Evolutionary conservation across 1,140 invertebrate species (phyloP), one percentile per base, ranked within the genome.

Genomic region (Parapsyche elsis): DNA sequence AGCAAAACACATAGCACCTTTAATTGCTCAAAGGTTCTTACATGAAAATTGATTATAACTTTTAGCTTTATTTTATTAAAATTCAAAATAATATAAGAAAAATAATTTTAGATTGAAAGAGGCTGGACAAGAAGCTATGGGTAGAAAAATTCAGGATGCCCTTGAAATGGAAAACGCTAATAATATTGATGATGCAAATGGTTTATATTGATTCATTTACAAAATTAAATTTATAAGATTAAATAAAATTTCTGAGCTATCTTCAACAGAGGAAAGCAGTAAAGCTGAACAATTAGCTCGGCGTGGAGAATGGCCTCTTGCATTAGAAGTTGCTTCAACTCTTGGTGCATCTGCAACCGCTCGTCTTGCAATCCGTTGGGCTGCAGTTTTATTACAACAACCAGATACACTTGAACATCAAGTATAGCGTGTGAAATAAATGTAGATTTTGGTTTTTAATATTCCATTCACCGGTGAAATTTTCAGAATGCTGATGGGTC

Each of bases 351-450:
- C 45, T 2, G 80, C 64, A 16, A 74, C 77, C 1, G 71, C 82
- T 38, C 71, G 71, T 23, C 45, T 83, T n/a, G 82, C 82, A 16
- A 57, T 71, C 9, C 59, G 78, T 9, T 83, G 80, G 80, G 82
- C 82, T 26, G 59, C 80, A 9, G 64, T 76, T 38, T 71, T 83
- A 16, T 45, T 83, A 38, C 77, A 80, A 71, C 80, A 83, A 19
- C 80, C 80, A 5, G 82, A 83, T 61, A 81, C 82, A 12, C 24
- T 78, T 12, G 64, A 80, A 9, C 81, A 74, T 61, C 78, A 79
- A 75, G 82, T 83, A 57, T n/a, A n/a, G n/a, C n/a, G n/a, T n/a
- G n/a, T 79, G 89, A 92, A 78, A 83, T 95, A 83, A n/a, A 91
- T 93, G 21, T 80, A 85, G 9, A 53, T 71, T n/a, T n/a, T n/a